Evolutionary conservation across 2,113 vertebrate species (phyloP).

Genomic region (Tiliqua scincoides): DNA sequence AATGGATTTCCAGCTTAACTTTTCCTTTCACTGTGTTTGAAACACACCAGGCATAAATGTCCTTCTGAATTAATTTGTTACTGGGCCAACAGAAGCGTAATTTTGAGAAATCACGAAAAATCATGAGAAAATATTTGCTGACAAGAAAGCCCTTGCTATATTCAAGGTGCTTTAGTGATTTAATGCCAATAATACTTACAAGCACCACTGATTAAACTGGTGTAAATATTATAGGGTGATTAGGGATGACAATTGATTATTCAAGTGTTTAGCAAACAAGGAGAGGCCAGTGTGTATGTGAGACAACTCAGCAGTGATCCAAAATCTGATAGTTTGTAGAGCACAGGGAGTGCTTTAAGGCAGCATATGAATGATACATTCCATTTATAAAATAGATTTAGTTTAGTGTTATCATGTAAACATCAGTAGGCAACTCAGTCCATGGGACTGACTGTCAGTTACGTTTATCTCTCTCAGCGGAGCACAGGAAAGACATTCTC

Average conservation of each 20-base stretch:
- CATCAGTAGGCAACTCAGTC: constrained; percentile 54
- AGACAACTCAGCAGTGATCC: constrained; percentile 51
- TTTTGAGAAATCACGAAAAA: too few species aligned
- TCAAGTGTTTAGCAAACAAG: constrained; percentile 52
- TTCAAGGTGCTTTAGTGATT: constrained; percentile 20
- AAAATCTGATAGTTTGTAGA: constrained; percentile 50
- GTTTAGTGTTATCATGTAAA: constrained; percentile 55
- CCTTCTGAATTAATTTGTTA: not conserved
- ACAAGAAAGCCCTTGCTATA: constrained; percentile 29
- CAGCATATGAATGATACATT: constrained; percentile 52
- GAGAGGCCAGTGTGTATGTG: constrained; percentile 33
- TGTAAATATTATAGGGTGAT: constrained; percentile 63
- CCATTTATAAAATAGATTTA: constrained; percentile 57
- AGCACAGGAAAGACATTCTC: not conserved
- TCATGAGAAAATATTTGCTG: not conserved
- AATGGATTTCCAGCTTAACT: not conserved
- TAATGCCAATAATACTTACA: constrained; percentile 33
- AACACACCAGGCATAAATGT: not conserved
- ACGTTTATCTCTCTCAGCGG: constrained; percentile 48
- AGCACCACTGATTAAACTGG: constrained; percentile 42
- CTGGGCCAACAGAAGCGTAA: not conserved
- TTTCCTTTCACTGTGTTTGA: not conserved
- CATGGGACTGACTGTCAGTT: constrained; percentile 55
- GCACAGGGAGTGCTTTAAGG: constrained; percentile 51
- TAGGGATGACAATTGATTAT: constrained; percentile 53